Base-by-base conservation (phyloP, 2,888 invertebrate species). In the Caenorhabditis doughertyi region DNA sequence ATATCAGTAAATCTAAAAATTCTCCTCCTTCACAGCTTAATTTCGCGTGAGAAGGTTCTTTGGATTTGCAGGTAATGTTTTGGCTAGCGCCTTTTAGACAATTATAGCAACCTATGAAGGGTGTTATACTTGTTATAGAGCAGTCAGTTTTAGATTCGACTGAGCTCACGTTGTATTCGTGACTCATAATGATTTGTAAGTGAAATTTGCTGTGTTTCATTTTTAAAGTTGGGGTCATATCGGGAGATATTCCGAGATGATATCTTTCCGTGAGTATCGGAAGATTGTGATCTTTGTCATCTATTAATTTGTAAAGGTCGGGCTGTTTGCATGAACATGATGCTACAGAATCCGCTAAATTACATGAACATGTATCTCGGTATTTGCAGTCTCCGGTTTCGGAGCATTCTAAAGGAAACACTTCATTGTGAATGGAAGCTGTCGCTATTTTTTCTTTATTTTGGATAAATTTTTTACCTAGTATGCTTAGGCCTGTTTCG, bases 391-490 rank as follows among this genome's bases (percentile, higher is more conserved):
- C 18, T 18, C 58, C 39, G n/a, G 16, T n/a, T 58, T 58, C 58
- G 39, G 18, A 7, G 11, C 58, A 58, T 35, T 58, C 58, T 32
- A 58, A 35, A 9, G 58, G 58, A 8, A 58, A 58, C 16, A 18
- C 18, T 35, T 58, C 58, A 13, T 32, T 35, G 2, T n/a, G 21
- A 7, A 32, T 21, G 3, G 58, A 3, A 8, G 58, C 58, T 11
- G 39, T 13, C 9, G 58, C 58, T 7, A 58, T 18, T 18, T 58
- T 35, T 1, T 58, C n/a, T 4, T 35, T 23, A 4, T 39, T 58
- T 18, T 58, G 58, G 16, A 58, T 58, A 11, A 58, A 58, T 39
- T n/a, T 58, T 35, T 58, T 58, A 1, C 35, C 58, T 35, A 58
- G 9, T 1, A 58, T 32, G 32, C 32, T 32, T 4, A 56, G n/a